Percentiles rank a stretch among this genome's conserved stretches.
Evolutionary conservation across 2,888 invertebrate genomes (phyloP).

Genomic region (Patella pellucida): DNA sequence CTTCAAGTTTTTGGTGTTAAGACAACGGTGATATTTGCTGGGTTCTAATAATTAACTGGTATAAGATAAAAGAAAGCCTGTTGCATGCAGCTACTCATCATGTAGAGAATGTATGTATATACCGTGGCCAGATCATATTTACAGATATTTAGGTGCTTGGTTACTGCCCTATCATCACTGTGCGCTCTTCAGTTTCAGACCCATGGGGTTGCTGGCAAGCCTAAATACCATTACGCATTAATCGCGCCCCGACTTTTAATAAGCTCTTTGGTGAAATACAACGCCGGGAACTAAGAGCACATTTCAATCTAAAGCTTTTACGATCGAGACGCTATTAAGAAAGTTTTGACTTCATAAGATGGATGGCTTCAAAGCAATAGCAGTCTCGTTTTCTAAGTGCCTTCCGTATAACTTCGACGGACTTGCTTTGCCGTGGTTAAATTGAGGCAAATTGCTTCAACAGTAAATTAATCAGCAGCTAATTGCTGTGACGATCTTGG

Average conservation of each 20-base stretch:
- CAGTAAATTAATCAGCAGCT: constrained; percentile 24
- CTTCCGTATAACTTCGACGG: background rate
- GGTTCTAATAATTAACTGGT: no score
- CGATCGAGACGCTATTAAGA: constrained; percentile 9
- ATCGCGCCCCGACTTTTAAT: background rate
- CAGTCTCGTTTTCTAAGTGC: background rate
- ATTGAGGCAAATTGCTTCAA: constrained; percentile 25
- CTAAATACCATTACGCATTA: constrained; percentile 1
- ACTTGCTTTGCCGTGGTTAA: constrained; percentile 1
- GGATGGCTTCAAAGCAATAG: background rate
- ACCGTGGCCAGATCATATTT: background rate
- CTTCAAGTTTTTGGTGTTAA: no score
- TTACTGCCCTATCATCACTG: background rate
- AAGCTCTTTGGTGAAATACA: background rate
- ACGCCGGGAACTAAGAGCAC: constrained; percentile 1
- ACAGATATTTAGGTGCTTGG: constrained; percentile 5
- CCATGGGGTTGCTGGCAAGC: background rate
- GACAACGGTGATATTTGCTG: no score
- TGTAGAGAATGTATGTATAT: background rate
- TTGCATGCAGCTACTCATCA: no score
- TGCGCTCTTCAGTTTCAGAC: no score
- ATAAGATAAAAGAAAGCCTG: no score
- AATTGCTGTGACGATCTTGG: constrained; percentile 11
- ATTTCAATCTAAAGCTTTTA: constrained; percentile 5
- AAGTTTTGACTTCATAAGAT: background rate